Conservation (phyloP, 2,113 vertebrate species). For the Edolisoma coerulescens region DNA sequence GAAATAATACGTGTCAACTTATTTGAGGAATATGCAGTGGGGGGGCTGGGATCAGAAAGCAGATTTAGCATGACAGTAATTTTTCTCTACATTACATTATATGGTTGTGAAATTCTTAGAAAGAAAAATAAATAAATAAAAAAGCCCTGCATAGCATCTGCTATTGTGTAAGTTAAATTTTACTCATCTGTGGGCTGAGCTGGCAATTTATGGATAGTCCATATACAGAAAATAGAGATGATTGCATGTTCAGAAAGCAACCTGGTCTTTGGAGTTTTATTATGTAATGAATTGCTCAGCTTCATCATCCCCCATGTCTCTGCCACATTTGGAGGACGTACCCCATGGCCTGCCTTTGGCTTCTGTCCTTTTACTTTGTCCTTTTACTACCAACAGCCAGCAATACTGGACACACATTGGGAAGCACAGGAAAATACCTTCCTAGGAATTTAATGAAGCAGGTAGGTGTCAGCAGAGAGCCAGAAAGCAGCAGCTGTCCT, state of each 20-base stretch:
- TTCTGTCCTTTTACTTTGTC: neutral
- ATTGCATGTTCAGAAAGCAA: neutral
- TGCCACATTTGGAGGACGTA: neutral
- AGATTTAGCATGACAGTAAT: constrained; percentile 35
- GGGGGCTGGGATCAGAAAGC: constrained; percentile 24
- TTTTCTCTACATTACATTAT: neutral
- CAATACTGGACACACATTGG: neutral
- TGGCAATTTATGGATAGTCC: neutral
- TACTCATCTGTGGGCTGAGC: constrained; percentile 4
- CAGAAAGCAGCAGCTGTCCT: neutral
- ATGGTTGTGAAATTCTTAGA: constrained; percentile 9
- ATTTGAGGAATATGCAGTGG: constrained; percentile 1
- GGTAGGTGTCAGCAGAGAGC: neutral
- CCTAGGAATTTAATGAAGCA: neutral
- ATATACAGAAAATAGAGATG: neutral
- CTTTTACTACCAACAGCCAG: neutral
- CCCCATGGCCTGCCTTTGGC: neutral
- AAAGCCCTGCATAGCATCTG: neutral
- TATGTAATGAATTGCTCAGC: neutral
- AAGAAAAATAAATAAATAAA: neutral
- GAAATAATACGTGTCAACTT: constrained; percentile 18
- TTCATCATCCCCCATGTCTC: neutral
- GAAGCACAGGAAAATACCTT: neutral
- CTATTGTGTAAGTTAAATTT: constrained; percentile 39
- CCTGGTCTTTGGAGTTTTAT: neutral